These are phyloP conservation scores for Andinoacara biseriatus DNA, from an alignment of 2,113 vertebrate genomes.

Conservation along the genomic window DNA sequence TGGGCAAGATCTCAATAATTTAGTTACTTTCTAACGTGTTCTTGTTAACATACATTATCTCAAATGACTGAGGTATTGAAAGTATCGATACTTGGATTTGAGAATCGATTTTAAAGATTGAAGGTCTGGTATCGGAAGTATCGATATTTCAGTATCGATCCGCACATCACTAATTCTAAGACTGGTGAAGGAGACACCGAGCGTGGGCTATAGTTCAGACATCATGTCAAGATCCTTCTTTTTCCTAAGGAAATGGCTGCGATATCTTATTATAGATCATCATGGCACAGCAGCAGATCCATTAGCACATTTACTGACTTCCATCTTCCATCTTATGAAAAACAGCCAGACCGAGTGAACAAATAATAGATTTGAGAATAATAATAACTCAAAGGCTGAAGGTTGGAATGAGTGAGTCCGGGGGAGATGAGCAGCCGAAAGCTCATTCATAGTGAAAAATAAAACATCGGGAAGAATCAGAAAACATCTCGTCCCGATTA, in stretches of 20 bases:
- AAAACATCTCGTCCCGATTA: background rate
- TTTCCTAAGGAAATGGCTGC: slow-evolving; percentile 40
- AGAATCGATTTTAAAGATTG: no score
- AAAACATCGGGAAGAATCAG: background rate
- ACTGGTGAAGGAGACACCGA: no score
- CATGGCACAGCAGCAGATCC: slow-evolving; percentile 20
- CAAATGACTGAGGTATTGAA: no score
- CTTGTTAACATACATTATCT: no score
- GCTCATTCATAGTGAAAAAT: background rate
- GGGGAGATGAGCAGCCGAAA: slow-evolving; percentile 7
- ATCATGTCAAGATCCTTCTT: slow-evolving; percentile 22
- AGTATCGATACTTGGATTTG: no score
- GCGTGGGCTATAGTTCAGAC: slow-evolving; percentile 5
- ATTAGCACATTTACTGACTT: slow-evolving; percentile 51
- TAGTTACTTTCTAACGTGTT: no score
- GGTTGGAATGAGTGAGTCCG: background rate
- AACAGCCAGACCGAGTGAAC: slow-evolving; percentile 12
- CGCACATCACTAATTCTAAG: background rate
- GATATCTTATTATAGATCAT: slow-evolving; percentile 47
- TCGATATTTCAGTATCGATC: no score
- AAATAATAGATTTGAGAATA: slow-evolving; percentile 11
- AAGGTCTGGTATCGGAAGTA: no score
- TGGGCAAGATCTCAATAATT: no score
- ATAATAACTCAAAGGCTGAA: slow-evolving; percentile 3
- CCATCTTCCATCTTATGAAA: slow-evolving; percentile 6